Evolutionary conservation across 2,797 vertebrate genomes (phyloP), one percentile per base, ranked within the genome.

Genomic region (Intellagama lesueurii): DNA sequence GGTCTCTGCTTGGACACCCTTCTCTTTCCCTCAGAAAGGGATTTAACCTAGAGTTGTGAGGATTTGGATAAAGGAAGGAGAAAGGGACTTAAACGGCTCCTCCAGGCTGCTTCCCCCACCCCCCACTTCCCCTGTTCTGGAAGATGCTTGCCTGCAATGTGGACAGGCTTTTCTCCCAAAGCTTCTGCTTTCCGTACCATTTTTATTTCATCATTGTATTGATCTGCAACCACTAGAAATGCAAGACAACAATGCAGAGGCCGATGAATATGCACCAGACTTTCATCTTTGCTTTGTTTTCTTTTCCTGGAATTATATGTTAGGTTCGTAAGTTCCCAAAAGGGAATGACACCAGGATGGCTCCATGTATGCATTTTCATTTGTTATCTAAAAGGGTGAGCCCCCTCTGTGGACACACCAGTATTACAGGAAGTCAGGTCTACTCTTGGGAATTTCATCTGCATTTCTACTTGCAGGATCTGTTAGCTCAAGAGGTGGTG

Each of bases 301-400:
- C 12, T 0, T 7, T 7, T 3, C 24, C 0, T 9, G 22, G 22
- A 0, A 0, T 52, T 72, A 35, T 16, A 14, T 2, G 17, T 19
- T 5, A 40, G 12, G 30, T 77, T 70, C 19, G 1, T 22, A 22
- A 64, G 19, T 22, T 64, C 60, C 60, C 16, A 64, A 56, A n/a
- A 35, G 17, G 5, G 30, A 44, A 22, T 89, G 52, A 44, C 6
- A 66, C 40, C 9, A 56, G 44, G 47, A 40, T 81, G 32, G 22
- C 3, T 68, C 56, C 64, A 82, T n/a, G 22, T 12, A 40, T 81
- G 32, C 8, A 66, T 60, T 8, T 26, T 83, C n/a, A 5, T 49
- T 47, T 30, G 7, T 76, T 56, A 81, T 9, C 60, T 69, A 16
- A 84, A 84, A 47, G 35, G 26, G 49, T 78, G 5, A 83, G 77